Conservation (phyloP, 2,888 invertebrate species). For the Thyatira batis region DNA sequence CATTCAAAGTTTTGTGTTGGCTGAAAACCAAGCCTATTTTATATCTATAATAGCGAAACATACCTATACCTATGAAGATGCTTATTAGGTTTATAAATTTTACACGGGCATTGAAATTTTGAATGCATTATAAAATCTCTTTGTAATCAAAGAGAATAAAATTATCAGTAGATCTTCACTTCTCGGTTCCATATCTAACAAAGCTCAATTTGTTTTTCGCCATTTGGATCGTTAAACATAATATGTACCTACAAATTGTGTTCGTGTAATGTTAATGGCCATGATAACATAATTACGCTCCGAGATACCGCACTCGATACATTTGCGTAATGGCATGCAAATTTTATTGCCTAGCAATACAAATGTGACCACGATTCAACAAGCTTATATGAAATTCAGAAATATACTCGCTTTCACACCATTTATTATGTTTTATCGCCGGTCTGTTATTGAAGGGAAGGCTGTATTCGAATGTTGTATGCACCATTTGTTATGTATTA, state of each 20-base stretch:
- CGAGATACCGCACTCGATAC: conserved; percentile 25
- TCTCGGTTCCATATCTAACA: too few relatives aligned
- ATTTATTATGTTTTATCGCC: conserved; percentile 1
- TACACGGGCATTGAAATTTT: too few relatives aligned
- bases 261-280: background rate
- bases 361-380: conserved; percentile 28
- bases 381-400: conserved; percentile 18
- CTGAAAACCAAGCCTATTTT: background rate
- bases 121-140: too few relatives aligned
- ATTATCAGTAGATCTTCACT: too few relatives aligned
- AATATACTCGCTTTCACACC: conserved; percentile 9
- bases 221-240: background rate
- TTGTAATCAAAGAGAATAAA: too few relatives aligned
- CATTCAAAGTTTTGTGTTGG: background rate
- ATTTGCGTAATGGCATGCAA: conserved; percentile 44
- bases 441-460: background rate
- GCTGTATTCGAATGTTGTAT: background rate
- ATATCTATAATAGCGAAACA: background rate
- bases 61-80: too few relatives aligned
- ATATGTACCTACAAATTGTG: background rate
- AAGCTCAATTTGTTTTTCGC: too few relatives aligned
- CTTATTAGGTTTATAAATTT: too few relatives aligned
- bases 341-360: conserved; percentile 37
- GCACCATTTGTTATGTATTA: too few relatives aligned
- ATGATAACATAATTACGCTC: conserved; percentile 35